A percentile compares a stretch with the other conserved stretches of the same genome.
Evolutionary conservation across 2,888 invertebrate species (phyloP).

Genomic region (Perizoma affinitatum): DNA sequence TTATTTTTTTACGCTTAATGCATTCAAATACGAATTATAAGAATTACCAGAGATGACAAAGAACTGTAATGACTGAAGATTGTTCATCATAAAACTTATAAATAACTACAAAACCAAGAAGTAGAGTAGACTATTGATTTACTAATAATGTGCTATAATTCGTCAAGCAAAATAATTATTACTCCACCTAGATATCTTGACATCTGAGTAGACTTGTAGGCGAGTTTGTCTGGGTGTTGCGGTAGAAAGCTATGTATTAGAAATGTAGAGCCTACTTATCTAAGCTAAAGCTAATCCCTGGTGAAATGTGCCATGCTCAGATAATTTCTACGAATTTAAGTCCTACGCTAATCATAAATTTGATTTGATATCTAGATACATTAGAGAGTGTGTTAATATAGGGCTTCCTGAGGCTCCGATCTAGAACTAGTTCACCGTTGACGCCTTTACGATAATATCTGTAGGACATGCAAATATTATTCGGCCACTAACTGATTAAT

Average conservation of each 20-base stretch:
- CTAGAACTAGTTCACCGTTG: no score
- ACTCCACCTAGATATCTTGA: constrained; percentile 35
- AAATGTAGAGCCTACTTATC: constrained; percentile 37
- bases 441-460: no score
- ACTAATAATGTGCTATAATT: neutral
- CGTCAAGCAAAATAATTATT: constrained; percentile 5
- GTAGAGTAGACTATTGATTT: no score
- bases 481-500: no score
- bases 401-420: no score
- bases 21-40: no score
- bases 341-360: constrained; percentile 7
- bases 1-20: no score
- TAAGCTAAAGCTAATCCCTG: constrained; percentile 34
- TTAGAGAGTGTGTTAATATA: neutral
- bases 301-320: constrained; percentile 36
- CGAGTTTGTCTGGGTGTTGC: constrained; percentile 24
- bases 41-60: no score
- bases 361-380: constrained; percentile 3
- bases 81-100: no score
- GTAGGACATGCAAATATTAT: no score
- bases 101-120: no score
- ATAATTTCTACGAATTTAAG: constrained; percentile 31
- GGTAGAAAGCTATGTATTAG: constrained; percentile 45
- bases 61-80: no score
- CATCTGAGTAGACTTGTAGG: constrained; percentile 19